These are phyloP conservation scores for Scomber colias DNA, from an alignment of 2,113 vertebrate species.

Conservation along the genomic window DNA sequence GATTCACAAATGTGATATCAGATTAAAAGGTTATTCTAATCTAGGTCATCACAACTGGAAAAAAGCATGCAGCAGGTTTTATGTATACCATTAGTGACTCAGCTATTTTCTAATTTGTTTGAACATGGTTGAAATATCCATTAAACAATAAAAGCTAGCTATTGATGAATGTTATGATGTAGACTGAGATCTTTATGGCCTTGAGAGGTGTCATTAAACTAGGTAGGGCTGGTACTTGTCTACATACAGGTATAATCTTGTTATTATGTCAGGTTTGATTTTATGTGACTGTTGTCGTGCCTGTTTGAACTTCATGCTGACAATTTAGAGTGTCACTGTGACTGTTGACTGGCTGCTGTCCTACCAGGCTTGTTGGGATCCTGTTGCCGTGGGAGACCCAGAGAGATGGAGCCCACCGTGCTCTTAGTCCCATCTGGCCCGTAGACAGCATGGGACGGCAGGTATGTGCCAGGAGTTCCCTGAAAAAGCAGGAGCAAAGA, in stretches of 20 bases:
- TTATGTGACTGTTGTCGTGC: neutral
- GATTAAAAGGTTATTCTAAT: too few species aligned
- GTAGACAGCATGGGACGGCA: slow-evolving; percentile 93
- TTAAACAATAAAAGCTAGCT: too few species aligned
- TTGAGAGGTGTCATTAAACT: too few species aligned
- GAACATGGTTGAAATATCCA: too few species aligned
- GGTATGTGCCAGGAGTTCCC: slow-evolving; percentile 97
- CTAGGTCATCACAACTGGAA: too few species aligned
- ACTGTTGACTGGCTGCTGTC: slow-evolving; percentile 31
- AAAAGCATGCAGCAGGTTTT: too few species aligned
- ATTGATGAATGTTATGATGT: too few species aligned
- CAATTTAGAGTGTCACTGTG: slow-evolving; percentile 6
- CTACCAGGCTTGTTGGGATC: slow-evolving; percentile 93
- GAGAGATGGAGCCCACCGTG: slow-evolving; percentile 94
- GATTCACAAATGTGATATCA: too few species aligned
- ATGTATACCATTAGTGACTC: too few species aligned
- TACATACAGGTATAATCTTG: neutral
- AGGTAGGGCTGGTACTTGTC: too few species aligned
- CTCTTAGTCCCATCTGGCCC: slow-evolving; percentile 91
- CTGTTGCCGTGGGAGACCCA: slow-evolving; percentile 95
- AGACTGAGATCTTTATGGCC: too few species aligned
- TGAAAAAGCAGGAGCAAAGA: slow-evolving; percentile 72
- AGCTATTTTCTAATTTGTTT: too few species aligned
- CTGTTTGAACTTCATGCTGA: neutral
- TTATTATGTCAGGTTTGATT: neutral